Conservation (phyloP, 2,113 vertebrate species). For the Misgurnus anguillicaudatus region DNA sequence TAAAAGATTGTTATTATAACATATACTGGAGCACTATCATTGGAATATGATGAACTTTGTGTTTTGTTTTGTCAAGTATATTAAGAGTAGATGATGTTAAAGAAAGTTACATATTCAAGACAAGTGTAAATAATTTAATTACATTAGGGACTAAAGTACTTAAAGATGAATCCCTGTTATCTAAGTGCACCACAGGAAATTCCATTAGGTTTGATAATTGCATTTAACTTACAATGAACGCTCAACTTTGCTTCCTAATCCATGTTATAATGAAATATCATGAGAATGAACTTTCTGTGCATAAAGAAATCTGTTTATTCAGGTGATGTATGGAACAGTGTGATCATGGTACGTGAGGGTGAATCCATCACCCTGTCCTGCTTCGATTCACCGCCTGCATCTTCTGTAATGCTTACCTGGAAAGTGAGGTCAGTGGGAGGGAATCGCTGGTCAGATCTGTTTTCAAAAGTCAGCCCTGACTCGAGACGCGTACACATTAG, state of each 20-base stretch:
- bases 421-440: slow-evolving; percentile 45
- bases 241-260: not conserved
- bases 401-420: slow-evolving; percentile 63
- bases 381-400: slow-evolving; percentile 34
- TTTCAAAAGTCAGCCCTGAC: slow-evolving; percentile 50
- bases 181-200: not conserved
- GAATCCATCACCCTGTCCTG: slow-evolving; percentile 62
- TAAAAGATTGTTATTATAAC: no score
- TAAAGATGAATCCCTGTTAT: not conserved
- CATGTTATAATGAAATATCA: not conserved
- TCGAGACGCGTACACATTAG: slow-evolving; percentile 48
- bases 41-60: no score
- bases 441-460: slow-evolving; percentile 59
- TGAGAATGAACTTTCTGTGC: no score
- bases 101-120: not conserved
- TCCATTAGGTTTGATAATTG: not conserved
- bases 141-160: not conserved
- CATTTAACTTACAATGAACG: not conserved
- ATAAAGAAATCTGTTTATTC: slow-evolving; percentile 9
- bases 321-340: slow-evolving; percentile 62
- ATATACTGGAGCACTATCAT: no score
- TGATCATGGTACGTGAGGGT: slow-evolving; percentile 61
- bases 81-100: no score
- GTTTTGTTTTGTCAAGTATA: no score
- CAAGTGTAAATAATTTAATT: not conserved